Base-by-base conservation (phyloP, 2,888 invertebrate species). In the Agrochola lota region DNA sequence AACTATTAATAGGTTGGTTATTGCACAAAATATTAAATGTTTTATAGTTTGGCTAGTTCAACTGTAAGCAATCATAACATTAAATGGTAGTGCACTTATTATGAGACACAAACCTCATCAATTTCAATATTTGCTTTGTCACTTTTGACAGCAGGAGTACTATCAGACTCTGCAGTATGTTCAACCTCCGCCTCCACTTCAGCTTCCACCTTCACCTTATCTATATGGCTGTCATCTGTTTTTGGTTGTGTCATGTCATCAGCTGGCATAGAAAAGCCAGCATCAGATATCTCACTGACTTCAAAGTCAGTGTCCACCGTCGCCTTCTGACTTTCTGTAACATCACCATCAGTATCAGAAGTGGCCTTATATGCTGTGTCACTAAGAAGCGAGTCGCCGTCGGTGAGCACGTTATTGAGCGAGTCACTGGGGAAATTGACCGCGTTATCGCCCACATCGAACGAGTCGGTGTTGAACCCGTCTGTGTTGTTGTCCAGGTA, bases 371-470 rank as follows among this genome's bases (percentile, higher is more conserved):
- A 93, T 3, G 88, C 91, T 49, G 91, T 85, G 84, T 95, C 94
- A 88, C 95, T 95, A 71, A 94, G 91, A 74, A 93, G 92, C 59
- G 96, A 96, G 90, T 96, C 95, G 64, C 94, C 95, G 81, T 96
- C 96, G 55, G 94, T 94, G 77, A 95, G 92, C 78, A 93, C 94
- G 87, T 94, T 94, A 86, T 93, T 94, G 83, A 95, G 85, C 74
- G 95, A 94, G 78, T 95, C 96, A 80, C 94, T 95, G 60, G 95
- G 94, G 84, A 95, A 96, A 43, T 93, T 95, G 43, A 96, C 95
- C 20, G 96, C 96, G 74, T 96, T 96, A 84, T 96, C 96, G 71
- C 96, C 96, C 75, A 96, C 95, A 89, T 96, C 96, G 83, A 96
- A 96, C 43, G 94, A 91, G 82, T 94, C 93, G 8, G 94, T 89